Conservation (phyloP, 2,888 invertebrate species). For the Sialis fuliginosa region DNA sequence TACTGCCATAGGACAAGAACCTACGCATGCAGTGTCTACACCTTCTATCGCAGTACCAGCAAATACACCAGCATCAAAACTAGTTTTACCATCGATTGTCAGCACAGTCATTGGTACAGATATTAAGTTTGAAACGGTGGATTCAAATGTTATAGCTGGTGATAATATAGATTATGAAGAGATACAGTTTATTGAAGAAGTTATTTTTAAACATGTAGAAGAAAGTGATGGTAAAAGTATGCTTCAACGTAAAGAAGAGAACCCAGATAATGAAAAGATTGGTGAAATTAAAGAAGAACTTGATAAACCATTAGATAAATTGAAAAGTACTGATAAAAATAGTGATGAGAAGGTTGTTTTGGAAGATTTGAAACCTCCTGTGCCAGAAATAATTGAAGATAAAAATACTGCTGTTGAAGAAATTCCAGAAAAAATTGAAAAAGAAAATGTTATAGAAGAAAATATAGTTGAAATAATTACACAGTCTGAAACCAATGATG, state of each 20-base stretch:
- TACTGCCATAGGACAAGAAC: conserved; percentile 24
- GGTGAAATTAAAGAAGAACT: conserved; percentile 4
- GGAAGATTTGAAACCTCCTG: background rate
- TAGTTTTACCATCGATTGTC: background rate
- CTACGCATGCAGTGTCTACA: conserved; percentile 6
- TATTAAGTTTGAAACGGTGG: background rate
- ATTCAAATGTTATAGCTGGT: background rate
- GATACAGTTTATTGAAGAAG: conserved; percentile 5
- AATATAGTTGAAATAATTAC: background rate
- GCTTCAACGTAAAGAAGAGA: conserved; percentile 4
- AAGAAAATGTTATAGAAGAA: conserved; percentile 12
- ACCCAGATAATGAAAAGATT: conserved; percentile 1
- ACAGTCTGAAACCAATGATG: too few species aligned
- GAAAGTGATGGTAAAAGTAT: conserved; percentile 4
- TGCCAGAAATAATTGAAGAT: conserved; percentile 5
- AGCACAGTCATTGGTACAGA: background rate
- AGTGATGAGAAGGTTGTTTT: background rate
- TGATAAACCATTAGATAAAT: conserved; percentile 1
- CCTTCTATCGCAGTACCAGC: conserved; percentile 57
- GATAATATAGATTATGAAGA: conserved; percentile 4
- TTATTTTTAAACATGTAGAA: conserved; percentile 4
- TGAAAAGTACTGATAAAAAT: background rate
- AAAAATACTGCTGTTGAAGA: conserved; percentile 1
- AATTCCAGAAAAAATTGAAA: conserved; percentile 13
- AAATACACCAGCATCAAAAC: conserved; percentile 26